Percentiles rank a stretch among this genome's conserved stretches.
These are phyloP conservation scores for Orchesellides sinensis DNA, from an alignment of 2,888 invertebrate species.

Conservation along the genomic window DNA sequence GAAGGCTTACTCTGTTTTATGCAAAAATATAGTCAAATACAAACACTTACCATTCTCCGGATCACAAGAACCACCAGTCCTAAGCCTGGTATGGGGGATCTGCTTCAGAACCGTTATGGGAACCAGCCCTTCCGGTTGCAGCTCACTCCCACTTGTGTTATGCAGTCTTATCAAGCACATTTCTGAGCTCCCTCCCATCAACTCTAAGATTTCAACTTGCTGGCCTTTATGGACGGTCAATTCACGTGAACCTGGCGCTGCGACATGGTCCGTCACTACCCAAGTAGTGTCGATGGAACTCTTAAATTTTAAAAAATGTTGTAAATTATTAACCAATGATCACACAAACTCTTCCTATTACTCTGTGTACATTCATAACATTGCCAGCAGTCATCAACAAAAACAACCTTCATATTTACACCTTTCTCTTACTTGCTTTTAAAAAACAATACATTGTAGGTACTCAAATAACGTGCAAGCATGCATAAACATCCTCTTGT, in stretches of 20 bases:
- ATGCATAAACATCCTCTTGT: background rate
- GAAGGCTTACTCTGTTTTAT: constrained; percentile 4
- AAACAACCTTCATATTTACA: background rate
- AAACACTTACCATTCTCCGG: constrained; percentile 69
- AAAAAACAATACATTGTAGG: background rate
- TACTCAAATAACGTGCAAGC: background rate
- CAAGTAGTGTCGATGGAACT: constrained; percentile 90
- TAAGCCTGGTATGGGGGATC: constrained; percentile 80
- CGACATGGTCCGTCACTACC: constrained; percentile 91
- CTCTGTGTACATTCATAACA: background rate
- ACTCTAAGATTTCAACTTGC: constrained; percentile 94
- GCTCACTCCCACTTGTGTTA: constrained; percentile 77
- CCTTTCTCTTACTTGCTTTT: background rate
- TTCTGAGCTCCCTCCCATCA: constrained; percentile 81
- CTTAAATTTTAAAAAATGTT: constrained; percentile 77
- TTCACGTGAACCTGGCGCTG: constrained; percentile 87
- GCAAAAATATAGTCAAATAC: background rate
- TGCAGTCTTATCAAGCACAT: constrained; percentile 79
- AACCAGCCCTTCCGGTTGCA: constrained; percentile 87
- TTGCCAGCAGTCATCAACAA: background rate
- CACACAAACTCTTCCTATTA: background rate
- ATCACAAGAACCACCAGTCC: constrained; percentile 66
- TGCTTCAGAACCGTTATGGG: constrained; percentile 88
- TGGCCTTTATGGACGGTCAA: constrained; percentile 92
- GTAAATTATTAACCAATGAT: constrained; percentile 2